phyloP scores from a whole-genome alignment of 1,140 invertebrate genomes.

The Octopus sinensis region DNA sequence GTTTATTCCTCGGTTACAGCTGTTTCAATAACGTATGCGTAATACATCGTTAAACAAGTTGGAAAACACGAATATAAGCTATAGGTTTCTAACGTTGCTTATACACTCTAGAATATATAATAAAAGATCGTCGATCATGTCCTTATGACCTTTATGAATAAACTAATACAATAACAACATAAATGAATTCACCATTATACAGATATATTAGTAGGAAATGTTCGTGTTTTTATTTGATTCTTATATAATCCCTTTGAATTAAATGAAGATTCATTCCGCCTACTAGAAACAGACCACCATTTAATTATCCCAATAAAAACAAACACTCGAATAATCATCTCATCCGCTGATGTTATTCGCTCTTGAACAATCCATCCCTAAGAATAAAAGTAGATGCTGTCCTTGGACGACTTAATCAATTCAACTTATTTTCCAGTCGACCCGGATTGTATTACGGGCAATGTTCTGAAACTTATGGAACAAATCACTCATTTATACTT shows the following conservation, averaged over 20 bases:
- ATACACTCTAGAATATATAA: too few relatives aligned
- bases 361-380: constrained; percentile 66
- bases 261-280: constrained; percentile 57
- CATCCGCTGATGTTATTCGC: constrained; percentile 69
- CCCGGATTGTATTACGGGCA: constrained; percentile 68
- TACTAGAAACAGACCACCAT: constrained; percentile 68
- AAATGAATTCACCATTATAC: too few relatives aligned
- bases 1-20: too few relatives aligned
- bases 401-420: constrained; percentile 69
- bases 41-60: too few relatives aligned
- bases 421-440: constrained; percentile 61
- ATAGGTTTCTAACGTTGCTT: too few relatives aligned
- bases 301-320: constrained; percentile 60
- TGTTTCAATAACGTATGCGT: too few relatives aligned
- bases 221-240: too few relatives aligned
- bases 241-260: constrained; percentile 62
- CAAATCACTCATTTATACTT: constrained; percentile 75
- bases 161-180: too few relatives aligned
- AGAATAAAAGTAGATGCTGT: constrained; percentile 69
- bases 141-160: too few relatives aligned
- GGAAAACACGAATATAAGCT: too few relatives aligned
- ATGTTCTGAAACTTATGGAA: constrained; percentile 77
- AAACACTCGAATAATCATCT: constrained; percentile 63
- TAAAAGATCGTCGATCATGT: too few relatives aligned
- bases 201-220: too few relatives aligned